Conservation (phyloP, 2,888 invertebrate species). For the Clitarchus hookeri region DNA sequence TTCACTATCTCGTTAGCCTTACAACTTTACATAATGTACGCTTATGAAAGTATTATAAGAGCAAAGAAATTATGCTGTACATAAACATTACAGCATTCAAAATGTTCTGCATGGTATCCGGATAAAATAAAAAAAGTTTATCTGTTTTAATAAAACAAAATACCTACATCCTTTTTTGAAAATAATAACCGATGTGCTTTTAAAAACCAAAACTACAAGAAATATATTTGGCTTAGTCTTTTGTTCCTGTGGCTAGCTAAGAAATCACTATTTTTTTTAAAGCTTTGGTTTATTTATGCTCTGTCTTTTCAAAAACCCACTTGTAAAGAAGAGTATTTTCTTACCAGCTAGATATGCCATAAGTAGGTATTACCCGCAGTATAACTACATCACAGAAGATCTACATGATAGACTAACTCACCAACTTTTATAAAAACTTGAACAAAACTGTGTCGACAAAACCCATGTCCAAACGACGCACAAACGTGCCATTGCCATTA, state of each 20-base stretch:
- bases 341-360: not conserved
- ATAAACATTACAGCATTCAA: too few species aligned
- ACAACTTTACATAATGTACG: too few species aligned
- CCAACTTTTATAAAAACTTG: not conserved
- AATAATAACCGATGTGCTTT: too few species aligned
- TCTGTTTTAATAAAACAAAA: too few species aligned
- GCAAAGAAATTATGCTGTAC: too few species aligned
- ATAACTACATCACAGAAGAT: not conserved
- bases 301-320: slow-evolving; percentile 4
- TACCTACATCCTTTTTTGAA: too few species aligned
- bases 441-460: slow-evolving; percentile 40
- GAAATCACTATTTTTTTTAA: not conserved
- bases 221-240: not conserved
- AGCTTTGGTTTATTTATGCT: not conserved
- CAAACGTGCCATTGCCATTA: slow-evolving; percentile 35
- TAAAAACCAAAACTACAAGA: not conserved
- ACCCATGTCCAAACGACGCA: slow-evolving; percentile 39
- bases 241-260: not conserved
- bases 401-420: not conserved
- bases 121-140: too few species aligned
- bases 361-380: not conserved
- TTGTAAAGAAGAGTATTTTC: not conserved
- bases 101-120: too few species aligned
- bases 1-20: too few species aligned
- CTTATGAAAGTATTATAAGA: too few species aligned